phyloP scores from a whole-genome alignment of 2,888 invertebrate genomes.

The Sphinx pinastri region DNA sequence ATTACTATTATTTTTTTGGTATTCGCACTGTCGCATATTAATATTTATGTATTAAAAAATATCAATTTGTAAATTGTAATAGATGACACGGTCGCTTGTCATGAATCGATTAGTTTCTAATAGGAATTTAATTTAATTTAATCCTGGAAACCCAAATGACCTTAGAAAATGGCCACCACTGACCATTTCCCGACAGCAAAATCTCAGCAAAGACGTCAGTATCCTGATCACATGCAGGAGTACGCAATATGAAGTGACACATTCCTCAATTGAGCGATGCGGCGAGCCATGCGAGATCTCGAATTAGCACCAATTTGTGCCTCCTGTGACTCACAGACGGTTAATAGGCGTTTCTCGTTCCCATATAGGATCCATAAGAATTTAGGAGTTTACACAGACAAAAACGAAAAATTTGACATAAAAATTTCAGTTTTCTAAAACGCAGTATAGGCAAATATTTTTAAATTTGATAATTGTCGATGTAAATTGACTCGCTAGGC shows the following conservation, averaged over 20 bases:
- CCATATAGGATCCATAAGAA: conserved; percentile 27
- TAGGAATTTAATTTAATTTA: too few species aligned
- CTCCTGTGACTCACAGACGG: conserved; percentile 66
- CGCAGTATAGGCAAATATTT: background rate
- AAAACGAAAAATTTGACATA: too few species aligned
- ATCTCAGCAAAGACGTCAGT: background rate
- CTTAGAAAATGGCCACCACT: too few species aligned
- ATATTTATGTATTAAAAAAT: too few species aligned
- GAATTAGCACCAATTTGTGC: conserved; percentile 81
- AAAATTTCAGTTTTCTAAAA: too few species aligned
- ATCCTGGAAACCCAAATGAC: too few species aligned
- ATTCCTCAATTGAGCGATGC: conserved; percentile 79
- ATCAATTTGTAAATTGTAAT: too few species aligned
- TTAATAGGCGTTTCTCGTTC: conserved; percentile 39
- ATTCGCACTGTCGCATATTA: too few species aligned
- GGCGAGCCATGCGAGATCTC: conserved; percentile 57
- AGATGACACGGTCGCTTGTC: too few species aligned
- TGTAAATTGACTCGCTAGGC: background rate
- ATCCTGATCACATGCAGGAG: conserved; percentile 29
- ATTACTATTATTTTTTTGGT: too few species aligned
- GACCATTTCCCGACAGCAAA: background rate
- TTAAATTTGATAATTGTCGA: background rate
- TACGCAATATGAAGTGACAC: conserved; percentile 73
- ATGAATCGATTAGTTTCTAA: too few species aligned
- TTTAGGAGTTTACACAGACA: background rate